Evolutionary conservation across 2,797 vertebrate genomes (phyloP).

Genomic region (Acipenser ruthenus): DNA sequence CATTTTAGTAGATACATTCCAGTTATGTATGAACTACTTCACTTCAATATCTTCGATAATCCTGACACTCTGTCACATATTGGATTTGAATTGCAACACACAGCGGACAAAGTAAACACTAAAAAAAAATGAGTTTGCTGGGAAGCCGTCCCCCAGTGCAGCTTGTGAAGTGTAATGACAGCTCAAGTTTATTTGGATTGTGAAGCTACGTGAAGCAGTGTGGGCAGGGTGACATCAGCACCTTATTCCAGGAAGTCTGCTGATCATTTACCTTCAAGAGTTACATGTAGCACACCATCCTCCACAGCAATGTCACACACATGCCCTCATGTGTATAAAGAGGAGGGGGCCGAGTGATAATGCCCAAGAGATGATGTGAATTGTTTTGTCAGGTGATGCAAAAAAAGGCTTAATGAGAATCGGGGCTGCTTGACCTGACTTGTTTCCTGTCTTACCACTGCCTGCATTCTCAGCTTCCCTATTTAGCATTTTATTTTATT

Average conservation of each 20-base stretch:
- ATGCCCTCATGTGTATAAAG: not conserved
- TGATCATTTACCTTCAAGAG: not conserved
- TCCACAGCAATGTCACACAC: not conserved
- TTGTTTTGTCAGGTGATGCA: not conserved
- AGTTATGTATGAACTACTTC: no score
- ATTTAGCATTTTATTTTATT: not conserved
- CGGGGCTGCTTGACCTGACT: not conserved
- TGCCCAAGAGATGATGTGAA: not conserved
- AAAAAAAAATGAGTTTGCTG: not conserved
- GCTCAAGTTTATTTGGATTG: not conserved
- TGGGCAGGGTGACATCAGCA: not conserved
- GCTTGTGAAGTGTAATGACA: not conserved
- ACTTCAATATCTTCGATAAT: no score
- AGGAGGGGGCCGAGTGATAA: not conserved
- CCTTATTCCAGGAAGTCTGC: conserved; percentile 4
- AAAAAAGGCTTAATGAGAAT: not conserved
- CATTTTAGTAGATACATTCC: no score
- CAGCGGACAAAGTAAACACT: no score
- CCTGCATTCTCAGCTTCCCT: not conserved
- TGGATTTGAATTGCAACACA: no score
- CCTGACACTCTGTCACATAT: no score
- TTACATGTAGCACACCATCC: not conserved
- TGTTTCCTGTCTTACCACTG: not conserved
- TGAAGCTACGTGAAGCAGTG: not conserved
- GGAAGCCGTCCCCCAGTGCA: not conserved